Conservation (phyloP, 2,113 vertebrate species). For the Macquaria ambigua region DNA sequence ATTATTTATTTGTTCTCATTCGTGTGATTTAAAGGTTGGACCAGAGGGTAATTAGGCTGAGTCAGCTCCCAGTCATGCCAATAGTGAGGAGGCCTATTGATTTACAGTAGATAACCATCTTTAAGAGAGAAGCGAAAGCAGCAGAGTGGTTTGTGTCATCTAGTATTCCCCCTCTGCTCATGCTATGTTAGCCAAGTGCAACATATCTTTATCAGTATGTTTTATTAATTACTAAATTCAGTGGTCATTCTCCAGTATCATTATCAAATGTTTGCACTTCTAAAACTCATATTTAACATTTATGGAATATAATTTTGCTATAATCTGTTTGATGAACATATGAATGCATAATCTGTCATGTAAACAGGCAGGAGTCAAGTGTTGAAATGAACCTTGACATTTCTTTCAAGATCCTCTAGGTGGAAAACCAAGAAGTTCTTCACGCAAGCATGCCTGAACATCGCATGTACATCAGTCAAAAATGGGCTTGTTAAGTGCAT, state of each 20-base stretch:
- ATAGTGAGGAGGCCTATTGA: slow-evolving; percentile 75
- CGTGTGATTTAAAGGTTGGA: slow-evolving; percentile 78
- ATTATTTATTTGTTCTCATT: slow-evolving; percentile 84
- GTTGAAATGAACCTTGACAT: too few species aligned
- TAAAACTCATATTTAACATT: not conserved
- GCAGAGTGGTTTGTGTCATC: slow-evolving; percentile 37
- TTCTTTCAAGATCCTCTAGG: too few species aligned
- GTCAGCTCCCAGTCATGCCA: slow-evolving; percentile 72
- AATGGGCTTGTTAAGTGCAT: not conserved
- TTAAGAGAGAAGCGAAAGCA: slow-evolving; percentile 62
- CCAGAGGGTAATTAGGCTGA: slow-evolving; percentile 82
- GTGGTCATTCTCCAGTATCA: not conserved
- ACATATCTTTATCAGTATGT: slow-evolving; percentile 5
- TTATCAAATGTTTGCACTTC: slow-evolving; percentile 1
- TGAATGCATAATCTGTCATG: too few species aligned
- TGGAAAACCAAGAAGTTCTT: too few species aligned
- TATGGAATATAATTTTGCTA: not conserved
- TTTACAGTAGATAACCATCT: slow-evolving; percentile 84
- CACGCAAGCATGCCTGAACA: not conserved
- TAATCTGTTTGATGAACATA: too few species aligned
- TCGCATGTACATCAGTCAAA: not conserved
- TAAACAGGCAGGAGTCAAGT: too few species aligned
- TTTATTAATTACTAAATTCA: slow-evolving; percentile 18
- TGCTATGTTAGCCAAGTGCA: slow-evolving; percentile 15
- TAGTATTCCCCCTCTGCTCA: slow-evolving; percentile 9